These are phyloP conservation scores for Orthosia cruda DNA, from an alignment of 2,888 invertebrate species.

Conservation along the genomic window DNA sequence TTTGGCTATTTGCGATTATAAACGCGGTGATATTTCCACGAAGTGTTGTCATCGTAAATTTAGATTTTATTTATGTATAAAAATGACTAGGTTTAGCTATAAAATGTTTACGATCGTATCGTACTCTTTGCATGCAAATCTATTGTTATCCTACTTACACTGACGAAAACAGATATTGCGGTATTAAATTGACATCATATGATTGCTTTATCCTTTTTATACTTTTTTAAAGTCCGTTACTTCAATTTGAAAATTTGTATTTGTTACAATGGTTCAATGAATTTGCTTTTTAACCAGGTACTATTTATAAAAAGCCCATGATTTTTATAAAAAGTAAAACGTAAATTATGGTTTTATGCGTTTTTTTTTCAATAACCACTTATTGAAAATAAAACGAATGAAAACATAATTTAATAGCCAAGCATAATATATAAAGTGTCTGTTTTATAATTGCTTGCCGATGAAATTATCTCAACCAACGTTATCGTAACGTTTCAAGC, in stretches of 20 bases:
- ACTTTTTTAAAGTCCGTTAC: background rate
- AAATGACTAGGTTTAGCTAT: background rate
- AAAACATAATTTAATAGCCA: too few species aligned
- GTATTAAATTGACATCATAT: background rate
- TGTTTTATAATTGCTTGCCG: background rate
- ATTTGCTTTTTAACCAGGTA: too few species aligned
- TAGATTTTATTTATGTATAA: background rate
- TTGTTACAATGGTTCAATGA: too few species aligned
- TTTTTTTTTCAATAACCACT: too few species aligned
- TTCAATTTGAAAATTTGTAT: too few species aligned
- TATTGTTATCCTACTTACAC: background rate
- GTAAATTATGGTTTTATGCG: too few species aligned
- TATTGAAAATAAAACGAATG: too few species aligned
- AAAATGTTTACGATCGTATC: slow-evolving; percentile 3
- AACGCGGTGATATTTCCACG: background rate
- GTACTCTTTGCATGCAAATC: slow-evolving; percentile 14
- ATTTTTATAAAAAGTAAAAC: too few species aligned
- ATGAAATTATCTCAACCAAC: background rate
- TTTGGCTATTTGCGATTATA: background rate
- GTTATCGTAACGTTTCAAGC: background rate
- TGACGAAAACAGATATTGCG: background rate
- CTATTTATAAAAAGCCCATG: too few species aligned
- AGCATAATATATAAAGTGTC: background rate
- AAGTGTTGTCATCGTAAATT: background rate
- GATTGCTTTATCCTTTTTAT: background rate